Percentiles rank a stretch among this genome's conserved stretches.
Evolutionary conservation across 1,140 invertebrate genomes (phyloP).

Genomic region (Tribolium castaneum): DNA sequence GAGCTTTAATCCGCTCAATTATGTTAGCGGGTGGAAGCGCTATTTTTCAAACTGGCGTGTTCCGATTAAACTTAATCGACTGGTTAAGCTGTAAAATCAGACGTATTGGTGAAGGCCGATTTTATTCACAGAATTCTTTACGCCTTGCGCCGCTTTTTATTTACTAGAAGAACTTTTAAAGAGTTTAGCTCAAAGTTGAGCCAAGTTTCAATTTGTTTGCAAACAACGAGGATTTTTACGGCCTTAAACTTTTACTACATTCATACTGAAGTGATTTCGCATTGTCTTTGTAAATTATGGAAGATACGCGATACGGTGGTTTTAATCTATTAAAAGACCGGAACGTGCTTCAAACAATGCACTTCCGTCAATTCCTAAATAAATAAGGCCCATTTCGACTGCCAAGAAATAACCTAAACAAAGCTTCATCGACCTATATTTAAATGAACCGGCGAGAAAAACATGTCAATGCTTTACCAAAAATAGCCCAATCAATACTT

Average conservation of each 20-base stretch:
- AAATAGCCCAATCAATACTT: background rate
- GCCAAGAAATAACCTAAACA: background rate
- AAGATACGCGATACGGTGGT: background rate
- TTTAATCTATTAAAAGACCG: background rate
- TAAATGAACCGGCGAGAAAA: background rate
- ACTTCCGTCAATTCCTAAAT: background rate
- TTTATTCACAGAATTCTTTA: conserved; percentile 16
- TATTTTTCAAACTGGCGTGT: conserved; percentile 6
- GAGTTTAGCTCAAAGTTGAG: background rate
- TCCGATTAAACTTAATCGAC: conserved; percentile 12
- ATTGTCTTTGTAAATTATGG: background rate
- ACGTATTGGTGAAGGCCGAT: conserved; percentile 15
- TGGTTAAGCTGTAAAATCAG: background rate
- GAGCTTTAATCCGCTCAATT: conserved; percentile 13
- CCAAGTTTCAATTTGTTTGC: conserved; percentile 23
- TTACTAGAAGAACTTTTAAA: conserved; percentile 15
- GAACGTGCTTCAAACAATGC: background rate
- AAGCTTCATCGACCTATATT: background rate
- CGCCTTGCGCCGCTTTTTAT: conserved; percentile 19
- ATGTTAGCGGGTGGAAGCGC: background rate
- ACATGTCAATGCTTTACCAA: background rate
- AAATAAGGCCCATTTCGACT: background rate
- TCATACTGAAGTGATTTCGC: background rate
- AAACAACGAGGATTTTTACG: conserved; percentile 17
- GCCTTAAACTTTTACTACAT: conserved; percentile 1